Evolutionary conservation across 2,797 vertebrate genomes (phyloP).

Genomic region (Lerista edwardsae): DNA sequence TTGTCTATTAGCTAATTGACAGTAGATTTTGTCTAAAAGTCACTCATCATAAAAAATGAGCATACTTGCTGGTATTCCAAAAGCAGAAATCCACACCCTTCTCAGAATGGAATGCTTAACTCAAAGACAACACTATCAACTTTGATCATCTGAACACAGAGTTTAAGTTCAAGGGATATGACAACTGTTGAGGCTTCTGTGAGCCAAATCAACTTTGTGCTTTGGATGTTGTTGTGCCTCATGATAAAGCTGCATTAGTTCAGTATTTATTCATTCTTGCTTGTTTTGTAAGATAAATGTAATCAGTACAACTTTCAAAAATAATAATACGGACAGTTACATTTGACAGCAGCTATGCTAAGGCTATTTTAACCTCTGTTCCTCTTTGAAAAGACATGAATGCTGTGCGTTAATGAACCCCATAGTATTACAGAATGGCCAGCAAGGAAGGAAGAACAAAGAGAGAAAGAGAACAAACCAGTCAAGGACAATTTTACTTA

Average conservation of each 20-base stretch:
- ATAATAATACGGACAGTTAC: constrained; percentile 41
- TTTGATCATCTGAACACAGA: background rate
- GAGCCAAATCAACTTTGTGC: background rate
- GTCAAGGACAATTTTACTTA: constrained; percentile 67
- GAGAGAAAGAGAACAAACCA: constrained; percentile 43
- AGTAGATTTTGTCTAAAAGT: background rate
- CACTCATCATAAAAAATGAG: background rate
- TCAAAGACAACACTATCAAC: background rate
- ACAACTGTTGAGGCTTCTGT: background rate
- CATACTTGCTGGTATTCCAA: background rate
- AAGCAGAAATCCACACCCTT: background rate
- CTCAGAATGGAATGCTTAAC: background rate
- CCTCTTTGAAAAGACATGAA: constrained; percentile 43
- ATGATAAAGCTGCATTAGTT: constrained; percentile 44
- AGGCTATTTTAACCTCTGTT: constrained; percentile 42
- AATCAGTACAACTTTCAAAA: constrained; percentile 49
- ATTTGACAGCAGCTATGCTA: constrained; percentile 39
- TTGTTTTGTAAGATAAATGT: constrained; percentile 56
- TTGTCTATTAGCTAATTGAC: too few relatives aligned
- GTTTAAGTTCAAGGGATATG: background rate
- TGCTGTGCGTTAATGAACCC: constrained; percentile 56
- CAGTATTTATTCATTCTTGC: constrained; percentile 62
- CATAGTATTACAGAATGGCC: constrained; percentile 51
- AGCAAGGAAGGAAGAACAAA: constrained; percentile 54
- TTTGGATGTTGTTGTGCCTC: constrained; percentile 44